Evolutionary conservation across 2,113 vertebrate species (phyloP), one percentile per base, ranked within the genome.

Genomic region (Xyliphius kryptos): DNA sequence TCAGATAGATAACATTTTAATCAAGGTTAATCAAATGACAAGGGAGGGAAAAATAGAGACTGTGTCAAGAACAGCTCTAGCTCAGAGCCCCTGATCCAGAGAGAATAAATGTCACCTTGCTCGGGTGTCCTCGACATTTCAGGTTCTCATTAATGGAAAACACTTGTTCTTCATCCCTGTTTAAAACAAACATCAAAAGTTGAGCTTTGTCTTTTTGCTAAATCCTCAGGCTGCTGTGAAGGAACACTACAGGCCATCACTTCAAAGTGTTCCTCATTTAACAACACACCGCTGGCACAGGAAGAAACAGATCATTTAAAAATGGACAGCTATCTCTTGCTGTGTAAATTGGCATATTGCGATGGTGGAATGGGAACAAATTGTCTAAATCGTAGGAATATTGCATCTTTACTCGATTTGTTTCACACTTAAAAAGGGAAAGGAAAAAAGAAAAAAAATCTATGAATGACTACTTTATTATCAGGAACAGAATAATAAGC

Each of bases 51-150:
- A 32, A 32, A 32, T 32, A 76, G 69, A 53, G 43, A 61, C 63
- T 10, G 26, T 67, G 69, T 74, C 51, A 72, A 67, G 66, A 68
- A 67, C 20, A 46, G 59, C 66, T 71, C 60, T 40, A 58, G 58
- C 55, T 15, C 52, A 2, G 47, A 56, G 46, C 66, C 47, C 64
- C 58, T 57, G 46, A 53, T 40, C 41, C 37, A 22, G 47, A 48
- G 43, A 63, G 67, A 69, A 73, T 71, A 76, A 79, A 76, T 79
- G 77, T 79, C 74, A 79, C 59, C 53, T 66, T 73, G 63, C 69
- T 56, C 37, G 3, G 14, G 22, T 50, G 56, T 68, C 37, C 55
- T 40, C 56, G 46, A 63, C 56, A 69, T 75, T 72, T 71, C 55
- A 69, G 58, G 20, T 56, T 56, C 61, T 70, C 67, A 61, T 76